Percentiles rank a stretch among this genome's conserved stretches.
These are phyloP conservation scores for Mesorhabditis spiculigera DNA, from an alignment of 2,888 invertebrate species.

Conservation along the genomic window DNA sequence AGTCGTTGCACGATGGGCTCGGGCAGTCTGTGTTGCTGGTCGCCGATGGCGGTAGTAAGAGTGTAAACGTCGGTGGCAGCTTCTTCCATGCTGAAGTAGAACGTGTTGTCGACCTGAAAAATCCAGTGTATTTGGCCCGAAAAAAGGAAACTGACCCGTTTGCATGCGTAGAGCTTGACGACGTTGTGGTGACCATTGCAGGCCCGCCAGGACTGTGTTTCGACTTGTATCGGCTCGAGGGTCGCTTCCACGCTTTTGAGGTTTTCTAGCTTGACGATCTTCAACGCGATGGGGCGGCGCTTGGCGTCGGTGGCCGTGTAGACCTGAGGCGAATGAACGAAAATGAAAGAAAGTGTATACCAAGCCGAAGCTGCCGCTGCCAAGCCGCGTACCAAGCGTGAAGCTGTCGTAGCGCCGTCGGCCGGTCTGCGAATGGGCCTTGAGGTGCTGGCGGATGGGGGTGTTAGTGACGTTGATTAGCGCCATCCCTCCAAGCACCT, in stretches of 20 bases:
- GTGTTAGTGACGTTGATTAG: no score
- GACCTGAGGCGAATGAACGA: background rate
- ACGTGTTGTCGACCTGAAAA: background rate
- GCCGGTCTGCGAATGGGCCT: no score
- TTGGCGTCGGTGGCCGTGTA: background rate
- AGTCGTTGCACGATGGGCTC: background rate
- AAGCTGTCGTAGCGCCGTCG: background rate
- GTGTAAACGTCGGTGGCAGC: background rate
- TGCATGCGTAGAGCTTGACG: background rate
- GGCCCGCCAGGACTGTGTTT: background rate
- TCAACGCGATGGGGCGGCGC: background rate
- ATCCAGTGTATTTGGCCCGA: background rate
- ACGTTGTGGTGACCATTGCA: slow-evolving; percentile 1
- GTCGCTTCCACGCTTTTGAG: background rate
- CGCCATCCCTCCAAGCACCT: no score
- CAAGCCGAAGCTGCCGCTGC: slow-evolving; percentile 2
- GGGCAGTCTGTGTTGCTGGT: background rate
- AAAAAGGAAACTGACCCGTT: background rate
- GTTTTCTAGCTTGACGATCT: background rate
- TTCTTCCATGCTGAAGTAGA: background rate
- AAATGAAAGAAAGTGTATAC: slow-evolving; percentile 1
- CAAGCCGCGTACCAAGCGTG: slow-evolving; percentile 4
- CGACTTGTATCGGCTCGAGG: background rate
- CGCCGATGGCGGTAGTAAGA: background rate
- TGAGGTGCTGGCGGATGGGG: no score